Evolutionary conservation across 2,797 vertebrate genomes (phyloP).

Genomic region (Sebastes kiyomatsui): DNA sequence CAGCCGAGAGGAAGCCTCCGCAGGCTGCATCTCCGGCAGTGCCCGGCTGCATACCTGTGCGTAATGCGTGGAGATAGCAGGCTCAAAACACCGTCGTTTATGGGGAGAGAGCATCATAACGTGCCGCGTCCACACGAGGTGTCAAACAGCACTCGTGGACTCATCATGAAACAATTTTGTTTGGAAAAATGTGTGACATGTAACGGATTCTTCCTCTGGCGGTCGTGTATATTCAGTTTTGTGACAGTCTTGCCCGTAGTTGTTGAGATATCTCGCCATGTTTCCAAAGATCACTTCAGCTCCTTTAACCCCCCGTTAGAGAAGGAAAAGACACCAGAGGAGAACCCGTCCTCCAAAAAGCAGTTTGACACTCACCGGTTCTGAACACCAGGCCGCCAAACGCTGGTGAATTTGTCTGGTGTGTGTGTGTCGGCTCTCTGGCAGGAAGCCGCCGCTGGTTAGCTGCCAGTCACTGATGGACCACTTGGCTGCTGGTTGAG

Average conservation of each 20-base stretch:
- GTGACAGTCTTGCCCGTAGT: not conserved
- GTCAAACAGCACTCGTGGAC: no score
- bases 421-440: not conserved
- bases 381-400: not conserved
- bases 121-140: fast-evolving
- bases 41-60: no score
- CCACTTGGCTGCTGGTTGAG: not conserved
- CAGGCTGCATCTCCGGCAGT: no score
- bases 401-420: not conserved
- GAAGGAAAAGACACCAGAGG: not conserved
- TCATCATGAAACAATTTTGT: no score
- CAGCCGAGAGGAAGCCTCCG: no score
- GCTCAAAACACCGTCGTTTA: no score
- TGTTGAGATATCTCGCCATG: no score
- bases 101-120: no score
- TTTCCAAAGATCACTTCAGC: not conserved
- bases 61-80: no score
- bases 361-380: not conserved
- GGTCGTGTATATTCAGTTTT: not conserved
- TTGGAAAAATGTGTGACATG: no score
- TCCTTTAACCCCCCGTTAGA: not conserved
- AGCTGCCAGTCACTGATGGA: not conserved
- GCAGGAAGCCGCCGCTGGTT: not conserved
- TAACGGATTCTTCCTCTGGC: no score
- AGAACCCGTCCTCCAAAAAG: not conserved